phyloP scores from a whole-genome alignment of 2,113 vertebrate genomes.

The Hyaena hyaena region DNA sequence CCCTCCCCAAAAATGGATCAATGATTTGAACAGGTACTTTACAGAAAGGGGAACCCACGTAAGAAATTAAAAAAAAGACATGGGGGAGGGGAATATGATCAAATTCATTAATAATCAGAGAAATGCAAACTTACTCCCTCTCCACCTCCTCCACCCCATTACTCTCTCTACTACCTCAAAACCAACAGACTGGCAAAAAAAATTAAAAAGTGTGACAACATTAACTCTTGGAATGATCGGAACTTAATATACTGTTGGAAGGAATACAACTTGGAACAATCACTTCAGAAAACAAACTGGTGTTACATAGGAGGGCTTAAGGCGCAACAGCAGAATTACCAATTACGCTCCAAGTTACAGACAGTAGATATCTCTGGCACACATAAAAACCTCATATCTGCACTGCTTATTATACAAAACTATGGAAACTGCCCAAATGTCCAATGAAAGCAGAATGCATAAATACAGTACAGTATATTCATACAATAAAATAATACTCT shows the following conservation, averaged over 20 bases:
- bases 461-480: not conserved
- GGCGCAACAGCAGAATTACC: not conserved
- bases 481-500: not conserved
- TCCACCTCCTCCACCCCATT: not conserved
- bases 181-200: not conserved
- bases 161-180: not conserved
- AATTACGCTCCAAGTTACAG: not conserved
- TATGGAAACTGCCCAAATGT: not conserved
- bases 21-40: not conserved
- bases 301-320: not conserved
- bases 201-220: not conserved
- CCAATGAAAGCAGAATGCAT: not conserved
- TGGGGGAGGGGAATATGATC: not conserved
- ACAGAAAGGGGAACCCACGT: not conserved
- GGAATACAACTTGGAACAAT: not conserved
- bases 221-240: not conserved
- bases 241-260: not conserved
- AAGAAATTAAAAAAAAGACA: not conserved
- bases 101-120: not conserved
- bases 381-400: not conserved
- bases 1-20: not conserved
- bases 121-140: not conserved
- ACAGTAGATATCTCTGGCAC: not conserved
- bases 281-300: not conserved
- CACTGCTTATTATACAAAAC: not conserved